These are phyloP conservation scores for Melinopterus prodromus DNA, from an alignment of 2,888 invertebrate genomes.

Conservation along the genomic window DNA sequence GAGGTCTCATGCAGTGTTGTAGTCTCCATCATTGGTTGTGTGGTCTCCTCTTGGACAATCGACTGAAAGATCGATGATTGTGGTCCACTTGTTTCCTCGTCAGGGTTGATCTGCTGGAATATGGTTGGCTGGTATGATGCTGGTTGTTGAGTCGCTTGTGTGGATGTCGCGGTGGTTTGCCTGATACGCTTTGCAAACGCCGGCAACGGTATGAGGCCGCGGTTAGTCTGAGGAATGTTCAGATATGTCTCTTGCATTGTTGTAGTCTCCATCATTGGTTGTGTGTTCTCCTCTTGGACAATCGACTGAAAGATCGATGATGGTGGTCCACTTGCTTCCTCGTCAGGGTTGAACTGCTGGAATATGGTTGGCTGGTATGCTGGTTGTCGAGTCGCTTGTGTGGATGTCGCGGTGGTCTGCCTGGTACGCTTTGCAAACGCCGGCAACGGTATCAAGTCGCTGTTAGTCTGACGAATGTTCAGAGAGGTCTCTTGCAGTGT, in stretches of 20 bases:
- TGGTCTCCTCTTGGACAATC: neutral
- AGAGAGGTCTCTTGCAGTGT: neutral
- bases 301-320: neutral
- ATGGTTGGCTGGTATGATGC: neutral
- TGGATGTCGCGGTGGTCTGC: neutral
- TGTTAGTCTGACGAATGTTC: neutral
- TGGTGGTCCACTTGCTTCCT: neutral
- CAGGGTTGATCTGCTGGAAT: neutral
- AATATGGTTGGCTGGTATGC: neutral
- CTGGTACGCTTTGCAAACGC: neutral
- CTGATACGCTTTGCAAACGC: neutral
- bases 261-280: neutral
- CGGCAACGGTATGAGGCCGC: neutral
- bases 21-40: neutral
- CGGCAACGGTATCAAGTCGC: neutral
- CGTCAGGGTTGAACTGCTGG: neutral
- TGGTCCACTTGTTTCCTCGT: neutral
- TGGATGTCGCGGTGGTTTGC: neutral
- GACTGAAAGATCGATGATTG: neutral
- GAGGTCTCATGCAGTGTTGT: neutral
- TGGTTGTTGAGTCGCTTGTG: neutral
- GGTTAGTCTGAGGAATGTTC: neutral
- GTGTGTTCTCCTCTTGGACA: neutral
- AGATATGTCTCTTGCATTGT: neutral
- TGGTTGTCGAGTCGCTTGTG: neutral